phyloP scores from a whole-genome alignment of 2,888 invertebrate species.

The Flexamia atlantica region DNA sequence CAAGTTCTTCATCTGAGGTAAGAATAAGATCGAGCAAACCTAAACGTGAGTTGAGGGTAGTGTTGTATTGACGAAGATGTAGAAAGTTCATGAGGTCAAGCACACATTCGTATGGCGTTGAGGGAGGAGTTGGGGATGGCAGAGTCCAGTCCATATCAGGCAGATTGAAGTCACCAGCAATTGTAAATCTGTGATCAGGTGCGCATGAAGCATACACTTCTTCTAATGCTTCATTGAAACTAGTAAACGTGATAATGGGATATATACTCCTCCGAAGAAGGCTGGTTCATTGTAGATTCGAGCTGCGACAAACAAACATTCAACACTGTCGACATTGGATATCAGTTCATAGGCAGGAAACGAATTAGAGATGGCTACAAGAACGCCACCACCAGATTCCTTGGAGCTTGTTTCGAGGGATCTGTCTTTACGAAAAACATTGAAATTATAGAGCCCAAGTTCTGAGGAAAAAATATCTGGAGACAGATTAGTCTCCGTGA shows the following conservation, averaged over 20 bases:
- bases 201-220: conserved; percentile 17
- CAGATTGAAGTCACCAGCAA: conserved; percentile 38
- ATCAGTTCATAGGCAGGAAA: background rate
- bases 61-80: background rate
- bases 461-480: background rate
- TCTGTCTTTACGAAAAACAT: background rate
- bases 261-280: conserved; percentile 15
- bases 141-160: conserved; percentile 11
- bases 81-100: conserved; percentile 7
- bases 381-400: conserved; percentile 16
- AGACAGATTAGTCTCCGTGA: conserved; percentile 29
- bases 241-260: background rate
- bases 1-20: conserved; percentile 1
- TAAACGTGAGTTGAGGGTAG: background rate
- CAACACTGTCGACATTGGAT: background rate
- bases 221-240: background rate
- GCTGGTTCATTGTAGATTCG: background rate
- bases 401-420: background rate
- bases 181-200: background rate
- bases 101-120: conserved; percentile 2
- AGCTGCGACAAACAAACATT: background rate
- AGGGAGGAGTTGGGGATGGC: background rate
- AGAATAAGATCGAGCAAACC: conserved; percentile 24
- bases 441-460: conserved; percentile 15
- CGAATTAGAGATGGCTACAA: background rate